phyloP scores from a whole-genome alignment of 1,140 invertebrate genomes.

The Dryas iulia region DNA sequence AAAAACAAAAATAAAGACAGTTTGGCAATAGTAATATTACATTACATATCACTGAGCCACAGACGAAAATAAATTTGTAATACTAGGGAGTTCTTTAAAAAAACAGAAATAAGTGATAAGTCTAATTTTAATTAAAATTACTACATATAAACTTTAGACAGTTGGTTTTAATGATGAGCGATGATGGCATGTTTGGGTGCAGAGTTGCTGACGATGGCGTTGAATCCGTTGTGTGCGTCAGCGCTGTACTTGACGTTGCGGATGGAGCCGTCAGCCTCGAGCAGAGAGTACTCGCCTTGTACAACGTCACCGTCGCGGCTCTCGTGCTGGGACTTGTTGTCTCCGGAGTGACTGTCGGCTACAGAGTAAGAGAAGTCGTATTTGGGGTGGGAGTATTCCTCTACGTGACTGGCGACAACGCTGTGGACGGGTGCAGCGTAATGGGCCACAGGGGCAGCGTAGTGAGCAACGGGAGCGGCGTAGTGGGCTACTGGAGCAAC shows the following conservation, averaged over 20 bases:
- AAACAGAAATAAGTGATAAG: no score
- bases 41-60: no score
- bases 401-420: slow-evolving; percentile 14
- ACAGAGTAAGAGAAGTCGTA: slow-evolving; percentile 79
- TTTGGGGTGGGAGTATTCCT: slow-evolving; percentile 65
- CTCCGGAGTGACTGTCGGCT: slow-evolving; percentile 75
- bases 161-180: slow-evolving; percentile 32
- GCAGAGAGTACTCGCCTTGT: slow-evolving; percentile 78
- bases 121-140: no score
- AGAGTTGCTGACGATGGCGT: slow-evolving; percentile 80
- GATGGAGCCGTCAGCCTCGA: slow-evolving; percentile 79
- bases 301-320: slow-evolving; percentile 77
- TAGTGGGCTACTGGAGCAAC: slow-evolving; percentile 30
- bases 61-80: no score
- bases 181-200: slow-evolving; percentile 45
- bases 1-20: no score
- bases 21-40: no score
- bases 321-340: slow-evolving; percentile 80
- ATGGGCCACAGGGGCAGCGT: slow-evolving; percentile 27
- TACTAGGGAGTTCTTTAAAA: no score
- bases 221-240: slow-evolving; percentile 79
- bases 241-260: slow-evolving; percentile 79
- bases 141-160: no score
- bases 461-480: slow-evolving; percentile 24
- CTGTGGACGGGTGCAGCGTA: slow-evolving; percentile 11